A percentile compares a stretch with the other conserved stretches of the same genome.
These are phyloP conservation scores for Rhinella marina DNA, from an alignment of 2,797 vertebrate species.

Conservation along the genomic window DNA sequence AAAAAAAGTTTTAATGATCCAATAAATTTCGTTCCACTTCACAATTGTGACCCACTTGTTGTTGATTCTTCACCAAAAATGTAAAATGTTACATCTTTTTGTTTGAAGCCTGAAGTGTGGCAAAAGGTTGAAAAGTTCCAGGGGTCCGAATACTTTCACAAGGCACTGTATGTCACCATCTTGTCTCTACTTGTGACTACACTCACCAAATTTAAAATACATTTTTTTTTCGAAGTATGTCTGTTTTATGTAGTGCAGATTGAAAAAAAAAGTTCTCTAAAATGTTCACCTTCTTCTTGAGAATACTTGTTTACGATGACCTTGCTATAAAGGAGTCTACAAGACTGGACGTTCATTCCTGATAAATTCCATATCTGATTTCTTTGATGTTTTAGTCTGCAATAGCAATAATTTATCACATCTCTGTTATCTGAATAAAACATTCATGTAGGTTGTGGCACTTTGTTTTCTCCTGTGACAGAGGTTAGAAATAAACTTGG, in stretches of 20 bases:
- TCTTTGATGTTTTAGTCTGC: neutral
- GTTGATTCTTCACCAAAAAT: too few relatives aligned
- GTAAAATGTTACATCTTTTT: too few relatives aligned
- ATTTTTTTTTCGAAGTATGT: neutral
- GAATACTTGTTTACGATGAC: neutral
- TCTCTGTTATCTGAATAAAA: neutral
- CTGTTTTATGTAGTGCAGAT: too few relatives aligned
- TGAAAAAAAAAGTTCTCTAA: neutral
- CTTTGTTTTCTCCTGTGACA: slow-evolving; percentile 14
- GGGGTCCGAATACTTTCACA: too few relatives aligned
- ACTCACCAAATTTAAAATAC: neutral
- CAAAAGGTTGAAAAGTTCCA: too few relatives aligned
- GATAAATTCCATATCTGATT: neutral
- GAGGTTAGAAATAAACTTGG: slow-evolving; percentile 19
- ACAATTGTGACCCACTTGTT: too few relatives aligned
- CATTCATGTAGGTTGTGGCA: neutral
- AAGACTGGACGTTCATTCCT: neutral
- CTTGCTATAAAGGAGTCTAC: neutral
- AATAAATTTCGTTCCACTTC: too few relatives aligned
- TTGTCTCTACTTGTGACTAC: neutral
- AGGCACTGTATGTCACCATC: neutral
- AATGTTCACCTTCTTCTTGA: neutral
- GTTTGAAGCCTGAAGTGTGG: too few relatives aligned
- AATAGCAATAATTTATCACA: neutral
- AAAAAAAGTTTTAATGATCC: too few relatives aligned